Evolutionary conservation across 2,113 vertebrate genomes (phyloP), one percentile per base, ranked within the genome.

Genomic region (Pollimyrus isidori): DNA sequence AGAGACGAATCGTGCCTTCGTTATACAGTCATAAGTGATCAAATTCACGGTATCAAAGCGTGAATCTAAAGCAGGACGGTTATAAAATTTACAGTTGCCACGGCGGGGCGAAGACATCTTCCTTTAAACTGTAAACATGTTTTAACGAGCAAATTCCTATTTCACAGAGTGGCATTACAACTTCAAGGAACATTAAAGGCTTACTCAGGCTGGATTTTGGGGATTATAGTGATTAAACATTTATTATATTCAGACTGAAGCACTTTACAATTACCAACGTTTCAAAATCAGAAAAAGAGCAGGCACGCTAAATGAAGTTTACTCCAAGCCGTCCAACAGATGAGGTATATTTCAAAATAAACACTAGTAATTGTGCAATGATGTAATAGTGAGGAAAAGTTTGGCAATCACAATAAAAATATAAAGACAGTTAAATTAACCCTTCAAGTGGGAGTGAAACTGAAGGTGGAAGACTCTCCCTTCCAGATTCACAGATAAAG

Each of bases 31-130:
- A 87, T 86, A 86, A 11, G n/a, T 49, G 48, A 88, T 85, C 42
- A 58, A 53, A 48, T 85, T n/a, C 21, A 88, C 45, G 65, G 48
- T 23, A 46, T 49, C 56, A 48, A 19, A 80, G 86, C 10, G 62
- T 89, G 53, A 69, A 21, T 23, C 15, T 89, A 91, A 91, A 69
- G 84, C 89, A 90, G 87, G 89, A 52, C 58, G 69, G 69, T 46
- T 26, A 13, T 86, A 86, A 86, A 50, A 15, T 50, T n/a, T 50
- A 15, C 23, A 49, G n/a, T 50, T 21, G 3, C 46, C 23, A 45
- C 45, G 1, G 23, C 45, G 15, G 17, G 48, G 48, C 5, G 26
- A 49, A n/a, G 23, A 80, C 73, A 80, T 80, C 42, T 42, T 80
- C 73, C 35, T 42, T 80, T 80, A 80, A 80, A 35, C 35, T 13